These are phyloP conservation scores for Phainopepla nitens DNA, from an alignment of 2,113 vertebrate species.

Conservation along the genomic window DNA sequence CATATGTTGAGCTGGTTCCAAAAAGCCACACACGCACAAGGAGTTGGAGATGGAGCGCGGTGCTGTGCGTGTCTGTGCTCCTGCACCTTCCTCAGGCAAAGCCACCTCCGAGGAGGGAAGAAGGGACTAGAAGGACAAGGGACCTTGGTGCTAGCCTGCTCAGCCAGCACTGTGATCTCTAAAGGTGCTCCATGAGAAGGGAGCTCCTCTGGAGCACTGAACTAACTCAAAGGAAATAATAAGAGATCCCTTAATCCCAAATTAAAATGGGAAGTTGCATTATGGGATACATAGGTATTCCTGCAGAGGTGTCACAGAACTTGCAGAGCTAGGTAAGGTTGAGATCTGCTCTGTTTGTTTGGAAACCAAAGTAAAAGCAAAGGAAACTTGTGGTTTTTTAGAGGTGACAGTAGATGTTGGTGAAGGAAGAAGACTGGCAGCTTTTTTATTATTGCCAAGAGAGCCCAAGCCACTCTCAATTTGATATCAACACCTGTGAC, in stretches of 20 bases:
- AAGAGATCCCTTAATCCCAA: not conserved
- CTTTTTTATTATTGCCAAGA: slow-evolving; percentile 50
- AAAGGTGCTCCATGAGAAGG: not conserved
- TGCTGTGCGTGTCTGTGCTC: not conserved
- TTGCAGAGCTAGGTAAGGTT: not conserved
- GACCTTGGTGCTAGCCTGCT: not conserved
- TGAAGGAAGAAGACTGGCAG: slow-evolving; percentile 9
- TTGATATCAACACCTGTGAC: slow-evolving; percentile 57
- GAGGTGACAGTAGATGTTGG: not conserved
- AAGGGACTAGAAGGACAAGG: not conserved
- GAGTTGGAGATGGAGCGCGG: not conserved
- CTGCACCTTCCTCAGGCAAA: not conserved
- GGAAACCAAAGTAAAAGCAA: not conserved
- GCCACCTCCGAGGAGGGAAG: not conserved
- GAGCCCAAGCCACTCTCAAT: slow-evolving; percentile 13
- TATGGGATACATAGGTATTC: accelerated
- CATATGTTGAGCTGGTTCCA: slow-evolving; percentile 4
- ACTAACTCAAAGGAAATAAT: not conserved
- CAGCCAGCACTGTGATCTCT: not conserved
- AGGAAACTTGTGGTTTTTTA: not conserved
- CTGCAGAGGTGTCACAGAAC: not conserved
- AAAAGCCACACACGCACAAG: slow-evolving; percentile 8
- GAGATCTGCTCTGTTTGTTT: not conserved
- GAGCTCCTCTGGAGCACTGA: not conserved
- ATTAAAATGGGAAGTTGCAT: not conserved